phyloP scores from a whole-genome alignment of 2,113 vertebrate genomes.

The Morone saxatilis region DNA sequence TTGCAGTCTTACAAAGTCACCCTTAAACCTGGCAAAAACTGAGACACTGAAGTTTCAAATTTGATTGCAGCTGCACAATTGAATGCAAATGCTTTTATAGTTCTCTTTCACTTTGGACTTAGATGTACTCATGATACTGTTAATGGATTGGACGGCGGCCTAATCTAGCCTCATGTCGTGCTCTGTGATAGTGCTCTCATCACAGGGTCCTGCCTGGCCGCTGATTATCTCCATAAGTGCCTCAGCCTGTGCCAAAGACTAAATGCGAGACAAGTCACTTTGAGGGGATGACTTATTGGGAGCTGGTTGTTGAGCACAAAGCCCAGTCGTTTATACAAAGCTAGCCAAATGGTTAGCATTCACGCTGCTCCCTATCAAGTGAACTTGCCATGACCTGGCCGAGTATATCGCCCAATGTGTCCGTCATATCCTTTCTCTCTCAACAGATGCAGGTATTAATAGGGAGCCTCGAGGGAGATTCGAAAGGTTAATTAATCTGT shows the following conservation, averaged over 20 bases:
- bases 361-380: slow-evolving; percentile 31
- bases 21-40: slow-evolving; percentile 37
- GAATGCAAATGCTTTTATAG: slow-evolving; percentile 54
- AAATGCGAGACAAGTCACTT: slow-evolving; percentile 64
- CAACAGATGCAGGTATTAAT: slow-evolving; percentile 80
- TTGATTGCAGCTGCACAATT: slow-evolving; percentile 26
- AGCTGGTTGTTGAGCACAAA: slow-evolving; percentile 31
- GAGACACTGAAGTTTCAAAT: slow-evolving; percentile 10
- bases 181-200: slow-evolving; percentile 49
- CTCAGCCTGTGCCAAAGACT: slow-evolving; percentile 51
- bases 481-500: slow-evolving; percentile 78
- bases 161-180: slow-evolving; percentile 58
- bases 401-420: slow-evolving; percentile 40
- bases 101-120: slow-evolving; percentile 42
- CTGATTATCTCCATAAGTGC: slow-evolving; percentile 66
- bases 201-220: slow-evolving; percentile 48
- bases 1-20: slow-evolving; percentile 32
- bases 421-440: slow-evolving; percentile 48
- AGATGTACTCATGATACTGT: slow-evolving; percentile 52
- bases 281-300: slow-evolving; percentile 49
- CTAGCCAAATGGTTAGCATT: slow-evolving; percentile 41
- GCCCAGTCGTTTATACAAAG: slow-evolving; percentile 22
- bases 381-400: slow-evolving; percentile 65
- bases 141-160: slow-evolving; percentile 56
- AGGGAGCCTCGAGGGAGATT: slow-evolving; percentile 55